These are phyloP conservation scores for Jaculus jaculus DNA, from an alignment of 2,113 vertebrate species.

Conservation along the genomic window DNA sequence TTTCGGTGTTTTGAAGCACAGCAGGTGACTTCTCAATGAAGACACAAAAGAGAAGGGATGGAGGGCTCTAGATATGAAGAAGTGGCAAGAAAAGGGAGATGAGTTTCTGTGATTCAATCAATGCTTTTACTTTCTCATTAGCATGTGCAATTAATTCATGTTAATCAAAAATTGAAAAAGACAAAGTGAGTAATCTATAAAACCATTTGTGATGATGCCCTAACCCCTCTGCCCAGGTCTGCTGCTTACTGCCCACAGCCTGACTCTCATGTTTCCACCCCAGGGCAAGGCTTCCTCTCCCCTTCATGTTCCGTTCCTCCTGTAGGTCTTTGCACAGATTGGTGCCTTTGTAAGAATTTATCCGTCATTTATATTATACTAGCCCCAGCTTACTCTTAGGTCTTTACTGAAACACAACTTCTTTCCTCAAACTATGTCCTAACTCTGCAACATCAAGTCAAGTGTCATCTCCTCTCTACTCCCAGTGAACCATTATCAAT, in stretches of 20 bases:
- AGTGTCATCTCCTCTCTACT: neutral
- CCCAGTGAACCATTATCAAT: neutral
- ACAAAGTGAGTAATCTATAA: neutral
- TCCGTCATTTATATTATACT: neutral
- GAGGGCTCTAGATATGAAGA: neutral
- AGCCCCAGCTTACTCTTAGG: conserved; percentile 12
- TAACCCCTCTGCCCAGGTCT: neutral
- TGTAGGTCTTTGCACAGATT: neutral
- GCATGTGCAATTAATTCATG: neutral
- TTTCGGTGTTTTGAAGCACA: neutral
- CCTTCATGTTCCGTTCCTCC: fast-evolving
- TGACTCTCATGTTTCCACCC: neutral
- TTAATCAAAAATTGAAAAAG: neutral
- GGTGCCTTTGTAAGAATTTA: neutral
- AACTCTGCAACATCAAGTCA: neutral
- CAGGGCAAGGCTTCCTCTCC: neutral
- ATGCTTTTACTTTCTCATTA: neutral
- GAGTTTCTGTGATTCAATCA: neutral
- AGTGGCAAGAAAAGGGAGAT: neutral
- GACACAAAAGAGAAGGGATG: neutral
- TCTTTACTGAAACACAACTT: conserved; percentile 10
- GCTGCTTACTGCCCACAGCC: fast-evolving
- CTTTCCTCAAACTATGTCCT: neutral
- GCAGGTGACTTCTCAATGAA: neutral
- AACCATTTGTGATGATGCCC: fast-evolving